A percentile compares a stretch with the other conserved stretches of the same genome.
phyloP scores from a whole-genome alignment of 2,888 invertebrate species.

The Subacronicta megacephala region DNA sequence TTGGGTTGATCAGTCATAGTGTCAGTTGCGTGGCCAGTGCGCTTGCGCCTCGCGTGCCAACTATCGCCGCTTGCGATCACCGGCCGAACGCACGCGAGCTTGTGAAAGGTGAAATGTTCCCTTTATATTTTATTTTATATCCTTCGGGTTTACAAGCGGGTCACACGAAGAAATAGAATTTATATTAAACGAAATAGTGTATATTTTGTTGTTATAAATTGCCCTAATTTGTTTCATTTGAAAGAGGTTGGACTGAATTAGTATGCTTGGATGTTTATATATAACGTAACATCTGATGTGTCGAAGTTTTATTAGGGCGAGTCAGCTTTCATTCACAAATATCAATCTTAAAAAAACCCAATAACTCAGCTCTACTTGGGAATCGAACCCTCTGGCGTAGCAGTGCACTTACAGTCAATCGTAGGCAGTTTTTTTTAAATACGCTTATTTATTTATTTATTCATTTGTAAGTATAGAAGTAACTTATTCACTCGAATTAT shows the following conservation, averaged over 20 bases:
- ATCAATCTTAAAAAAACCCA: no score
- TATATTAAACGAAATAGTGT: conserved; percentile 8
- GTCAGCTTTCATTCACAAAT: no score
- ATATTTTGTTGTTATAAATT: conserved; percentile 9
- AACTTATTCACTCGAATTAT: no score
- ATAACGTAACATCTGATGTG: no score
- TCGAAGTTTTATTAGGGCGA: no score
- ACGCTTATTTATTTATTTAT: no score
- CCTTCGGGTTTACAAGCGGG: conserved; percentile 53
- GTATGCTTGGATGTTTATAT: no score
- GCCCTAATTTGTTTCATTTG: background rate
- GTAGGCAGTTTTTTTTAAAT: no score
- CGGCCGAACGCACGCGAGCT: conserved; percentile 65
- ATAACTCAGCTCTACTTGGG: no score
- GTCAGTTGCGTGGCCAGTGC: conserved; percentile 42
- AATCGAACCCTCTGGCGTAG: no score
- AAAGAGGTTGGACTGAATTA: background rate
- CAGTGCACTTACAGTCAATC: no score
- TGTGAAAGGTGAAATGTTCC: conserved; percentile 38
- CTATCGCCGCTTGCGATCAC: conserved; percentile 56
- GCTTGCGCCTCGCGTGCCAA: conserved; percentile 69
- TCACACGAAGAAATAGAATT: conserved; percentile 26
- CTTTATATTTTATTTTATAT: conserved; percentile 53
- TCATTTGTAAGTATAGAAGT: no score
- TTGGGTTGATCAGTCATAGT: conserved; percentile 51